Conservation (phyloP, 2,797 vertebrate species). For the Lindbergichthys nudifrons region DNA sequence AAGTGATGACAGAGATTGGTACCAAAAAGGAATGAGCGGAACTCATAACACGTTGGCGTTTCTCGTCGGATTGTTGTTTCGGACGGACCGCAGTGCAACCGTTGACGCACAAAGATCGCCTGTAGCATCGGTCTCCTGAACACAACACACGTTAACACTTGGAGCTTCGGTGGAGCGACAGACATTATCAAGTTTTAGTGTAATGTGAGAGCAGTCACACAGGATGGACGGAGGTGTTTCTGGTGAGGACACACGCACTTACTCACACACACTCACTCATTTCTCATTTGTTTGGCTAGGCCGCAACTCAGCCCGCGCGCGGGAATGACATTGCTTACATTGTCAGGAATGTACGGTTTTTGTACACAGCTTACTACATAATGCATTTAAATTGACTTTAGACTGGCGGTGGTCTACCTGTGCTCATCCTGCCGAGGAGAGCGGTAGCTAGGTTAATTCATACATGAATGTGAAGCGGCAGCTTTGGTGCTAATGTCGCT, state of each 20-base stretch:
- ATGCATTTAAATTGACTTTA: rapidly evolving
- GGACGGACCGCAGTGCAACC: conserved; percentile 40
- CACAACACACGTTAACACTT: not conserved
- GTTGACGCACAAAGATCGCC: conserved; percentile 68
- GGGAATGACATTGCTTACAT: conserved; percentile 63
- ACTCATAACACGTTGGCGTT: conserved; percentile 4
- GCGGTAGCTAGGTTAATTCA: rapidly evolving
- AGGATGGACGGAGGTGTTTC: conserved; percentile 73
- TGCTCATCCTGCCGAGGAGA: rapidly evolving
- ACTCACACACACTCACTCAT: not conserved
- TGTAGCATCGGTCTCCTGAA: conserved; percentile 9
- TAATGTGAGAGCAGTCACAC: conserved; percentile 40
- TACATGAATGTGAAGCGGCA: too few species aligned
- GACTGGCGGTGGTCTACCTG: rapidly evolving
- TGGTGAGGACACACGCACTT: conserved; percentile 50
- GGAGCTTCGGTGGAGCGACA: not conserved
- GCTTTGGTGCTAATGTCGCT: not conserved
- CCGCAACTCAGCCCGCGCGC: conserved; percentile 72
- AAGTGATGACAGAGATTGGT: not conserved
- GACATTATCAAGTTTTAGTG: not conserved
- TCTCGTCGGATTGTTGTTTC: conserved; percentile 60
- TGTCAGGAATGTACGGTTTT: not conserved
- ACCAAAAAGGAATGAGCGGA: conserved; percentile 35
- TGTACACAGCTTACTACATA: rapidly evolving
- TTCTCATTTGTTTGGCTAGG: conserved; percentile 68